Percentiles rank a stretch among this genome's conserved stretches.
Conservation (phyloP, 2,797 vertebrate genomes). For the Falco peregrinus region DNA sequence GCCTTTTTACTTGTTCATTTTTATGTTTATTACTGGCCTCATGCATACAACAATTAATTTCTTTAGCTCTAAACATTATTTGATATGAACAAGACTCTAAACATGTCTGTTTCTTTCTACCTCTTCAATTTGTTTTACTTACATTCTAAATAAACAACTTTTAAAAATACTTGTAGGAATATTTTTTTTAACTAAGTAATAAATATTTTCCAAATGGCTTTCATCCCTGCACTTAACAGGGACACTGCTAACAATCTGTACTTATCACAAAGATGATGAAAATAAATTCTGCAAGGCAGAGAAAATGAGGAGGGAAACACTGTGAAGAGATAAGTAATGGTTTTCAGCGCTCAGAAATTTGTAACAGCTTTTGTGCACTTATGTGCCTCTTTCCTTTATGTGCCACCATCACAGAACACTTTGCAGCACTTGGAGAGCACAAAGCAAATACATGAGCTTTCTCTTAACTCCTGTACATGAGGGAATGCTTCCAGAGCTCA, state of each 20-base stretch:
- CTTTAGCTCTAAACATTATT: not conserved
- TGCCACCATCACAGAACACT: not conserved
- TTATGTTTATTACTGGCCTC: not conserved
- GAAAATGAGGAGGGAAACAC: not conserved
- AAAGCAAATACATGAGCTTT: not conserved
- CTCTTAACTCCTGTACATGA: fast-evolving
- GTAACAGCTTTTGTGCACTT: not conserved
- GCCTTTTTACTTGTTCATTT: not conserved
- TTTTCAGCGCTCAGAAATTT: not conserved
- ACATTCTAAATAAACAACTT: not conserved
- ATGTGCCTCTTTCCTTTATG: not conserved
- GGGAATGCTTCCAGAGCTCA: not conserved
- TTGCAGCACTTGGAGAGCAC: not conserved
- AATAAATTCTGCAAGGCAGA: not conserved
- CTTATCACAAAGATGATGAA: not conserved
- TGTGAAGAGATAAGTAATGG: not conserved
- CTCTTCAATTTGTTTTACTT: not conserved
- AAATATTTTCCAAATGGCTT: not conserved
- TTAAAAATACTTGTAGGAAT: not conserved
- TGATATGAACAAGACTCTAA: not conserved
- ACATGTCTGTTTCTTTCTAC: not conserved
- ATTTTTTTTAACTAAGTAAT: not conserved
- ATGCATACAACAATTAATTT: not conserved
- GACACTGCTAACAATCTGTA: not conserved
- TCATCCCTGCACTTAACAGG: not conserved